Percentiles rank a stretch among this genome's conserved stretches.
These are phyloP conservation scores for Pseudochirops corinnae DNA, from an alignment of 2,797 vertebrate genomes.

Conservation along the genomic window DNA sequence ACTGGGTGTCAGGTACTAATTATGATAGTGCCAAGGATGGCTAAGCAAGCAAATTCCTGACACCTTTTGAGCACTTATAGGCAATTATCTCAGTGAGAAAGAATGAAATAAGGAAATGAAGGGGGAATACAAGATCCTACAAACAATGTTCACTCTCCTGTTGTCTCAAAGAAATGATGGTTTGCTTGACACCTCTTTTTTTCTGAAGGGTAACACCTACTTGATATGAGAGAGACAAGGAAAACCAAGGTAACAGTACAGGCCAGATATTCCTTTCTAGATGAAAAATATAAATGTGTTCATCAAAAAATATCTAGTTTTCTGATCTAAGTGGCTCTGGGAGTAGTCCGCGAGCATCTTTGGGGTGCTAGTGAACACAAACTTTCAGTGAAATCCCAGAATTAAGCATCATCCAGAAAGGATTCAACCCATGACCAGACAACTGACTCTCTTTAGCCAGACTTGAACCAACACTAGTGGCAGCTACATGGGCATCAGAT, in stretches of 20 bases:
- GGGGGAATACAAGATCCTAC: conserved; percentile 11
- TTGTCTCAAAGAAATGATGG: conserved; percentile 35
- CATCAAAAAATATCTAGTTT: background rate
- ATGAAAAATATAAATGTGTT: conserved; percentile 28
- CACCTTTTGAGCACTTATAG: background rate
- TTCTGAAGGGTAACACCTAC: background rate
- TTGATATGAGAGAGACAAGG: background rate
- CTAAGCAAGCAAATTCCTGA: background rate
- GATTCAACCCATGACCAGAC: background rate
- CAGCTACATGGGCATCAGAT: background rate
- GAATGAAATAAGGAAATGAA: background rate
- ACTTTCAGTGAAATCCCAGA: background rate
- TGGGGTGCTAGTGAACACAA: background rate
- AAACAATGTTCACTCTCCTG: conserved; percentile 1
- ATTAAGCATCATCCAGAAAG: background rate
- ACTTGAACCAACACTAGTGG: background rate
- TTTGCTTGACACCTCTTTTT: background rate
- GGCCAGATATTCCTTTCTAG: background rate
- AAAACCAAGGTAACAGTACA: background rate
- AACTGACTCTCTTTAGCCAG: background rate
- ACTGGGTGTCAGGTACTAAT: background rate
- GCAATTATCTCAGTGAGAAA: background rate
- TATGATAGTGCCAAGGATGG: background rate
- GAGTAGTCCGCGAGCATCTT: background rate
- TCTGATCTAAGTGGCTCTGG: conserved; percentile 28